Percentiles rank a stretch among this genome's conserved stretches.
phyloP scores from a whole-genome alignment of 2,888 invertebrate species.

The Helobdella robusta region DNA sequence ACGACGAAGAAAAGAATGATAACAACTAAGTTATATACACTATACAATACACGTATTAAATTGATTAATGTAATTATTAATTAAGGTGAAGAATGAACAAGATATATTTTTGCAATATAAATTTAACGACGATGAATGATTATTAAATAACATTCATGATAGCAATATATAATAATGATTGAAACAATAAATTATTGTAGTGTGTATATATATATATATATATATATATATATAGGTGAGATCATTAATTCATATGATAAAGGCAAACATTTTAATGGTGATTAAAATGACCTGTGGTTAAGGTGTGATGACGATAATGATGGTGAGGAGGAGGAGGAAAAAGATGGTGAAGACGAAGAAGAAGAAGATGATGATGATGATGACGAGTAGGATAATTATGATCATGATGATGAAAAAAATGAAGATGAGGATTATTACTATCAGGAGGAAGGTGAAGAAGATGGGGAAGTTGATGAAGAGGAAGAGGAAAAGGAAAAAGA shows the following conservation, averaged over 20 bases:
- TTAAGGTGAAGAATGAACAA: too few species aligned
- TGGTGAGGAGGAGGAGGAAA: constrained; percentile 11
- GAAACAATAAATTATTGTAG: neutral
- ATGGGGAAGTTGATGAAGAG: neutral
- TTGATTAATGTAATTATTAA: too few species aligned
- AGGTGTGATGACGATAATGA: constrained; percentile 21
- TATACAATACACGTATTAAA: too few species aligned
- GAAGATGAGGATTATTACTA: constrained; percentile 5
- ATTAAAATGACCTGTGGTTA: too few species aligned
- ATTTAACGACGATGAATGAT: too few species aligned
- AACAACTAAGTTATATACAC: too few species aligned
- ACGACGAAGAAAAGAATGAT: too few species aligned
- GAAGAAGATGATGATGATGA: constrained; percentile 19
- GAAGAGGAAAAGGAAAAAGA: neutral
- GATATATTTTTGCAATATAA: too few species aligned
- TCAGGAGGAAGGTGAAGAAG: constrained; percentile 4
- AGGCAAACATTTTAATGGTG: too few species aligned
- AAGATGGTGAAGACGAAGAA: constrained; percentile 17
- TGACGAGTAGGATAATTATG: constrained; percentile 15
- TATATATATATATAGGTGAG: neutral
- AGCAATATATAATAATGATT: too few species aligned
- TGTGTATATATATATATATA: neutral
- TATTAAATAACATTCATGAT: too few species aligned
- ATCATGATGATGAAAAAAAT: constrained; percentile 14
- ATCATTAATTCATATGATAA: neutral